A percentile compares a stretch with the other conserved stretches of the same genome.
Evolutionary conservation across 2,113 vertebrate species (phyloP).

Genomic region (Leptobrachium leishanense): DNA sequence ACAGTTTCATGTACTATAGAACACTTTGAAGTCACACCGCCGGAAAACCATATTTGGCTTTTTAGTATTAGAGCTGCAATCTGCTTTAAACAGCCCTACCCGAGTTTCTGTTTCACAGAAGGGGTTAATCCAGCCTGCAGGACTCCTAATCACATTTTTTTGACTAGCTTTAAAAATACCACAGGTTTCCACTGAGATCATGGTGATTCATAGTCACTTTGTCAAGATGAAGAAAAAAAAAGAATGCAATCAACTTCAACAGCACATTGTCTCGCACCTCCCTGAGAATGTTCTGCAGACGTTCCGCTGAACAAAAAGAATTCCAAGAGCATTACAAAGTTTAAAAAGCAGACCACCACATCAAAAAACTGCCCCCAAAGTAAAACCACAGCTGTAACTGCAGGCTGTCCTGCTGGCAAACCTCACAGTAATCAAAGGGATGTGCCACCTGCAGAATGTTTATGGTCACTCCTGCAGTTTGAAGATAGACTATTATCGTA

Average conservation of each 20-base stretch:
- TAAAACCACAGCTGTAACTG: background rate
- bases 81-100: too few species aligned
- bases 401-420: background rate
- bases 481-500: background rate
- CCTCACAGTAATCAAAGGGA: background rate
- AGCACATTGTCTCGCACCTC: slow-evolving; percentile 7
- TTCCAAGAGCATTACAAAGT: background rate
- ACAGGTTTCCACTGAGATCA: slow-evolving; percentile 5
- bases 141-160: background rate
- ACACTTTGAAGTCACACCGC: too few species aligned
- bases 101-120: too few species aligned
- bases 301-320: background rate
- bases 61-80: too few species aligned
- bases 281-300: slow-evolving; percentile 24
- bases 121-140: too few species aligned
- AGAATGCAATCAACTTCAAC: background rate
- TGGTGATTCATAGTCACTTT: background rate
- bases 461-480: background rate
- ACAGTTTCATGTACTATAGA: too few species aligned
- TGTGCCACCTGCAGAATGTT: slow-evolving; percentile 3
- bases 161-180: background rate
- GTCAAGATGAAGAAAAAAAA: background rate
- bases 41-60: too few species aligned
- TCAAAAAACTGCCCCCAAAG: background rate
- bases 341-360: too few species aligned